Conservation (phyloP, 2,113 vertebrate species). For the Triplophysa siluroides region DNA sequence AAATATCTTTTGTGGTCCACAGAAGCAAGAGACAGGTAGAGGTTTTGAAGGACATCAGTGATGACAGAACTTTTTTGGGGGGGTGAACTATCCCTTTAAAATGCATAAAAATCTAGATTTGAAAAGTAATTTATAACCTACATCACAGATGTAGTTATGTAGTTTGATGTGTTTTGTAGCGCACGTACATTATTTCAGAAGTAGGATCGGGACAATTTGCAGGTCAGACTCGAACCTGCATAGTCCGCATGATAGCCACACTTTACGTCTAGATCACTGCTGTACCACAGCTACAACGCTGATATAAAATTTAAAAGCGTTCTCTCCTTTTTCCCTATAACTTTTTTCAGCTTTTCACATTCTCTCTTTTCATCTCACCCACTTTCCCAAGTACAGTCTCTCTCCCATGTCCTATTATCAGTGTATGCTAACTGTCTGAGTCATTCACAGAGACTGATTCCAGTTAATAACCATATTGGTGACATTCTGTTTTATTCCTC, state of each 20-base stretch:
- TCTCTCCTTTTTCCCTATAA: not conserved
- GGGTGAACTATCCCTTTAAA: too few relatives aligned
- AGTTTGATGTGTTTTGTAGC: too few relatives aligned
- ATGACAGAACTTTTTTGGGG: too few relatives aligned
- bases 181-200: too few relatives aligned
- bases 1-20: too few relatives aligned
- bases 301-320: not conserved
- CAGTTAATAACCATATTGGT: constrained; percentile 41
- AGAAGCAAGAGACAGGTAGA: too few relatives aligned
- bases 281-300: not conserved
- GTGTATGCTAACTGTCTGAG: constrained; percentile 30
- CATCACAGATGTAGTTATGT: too few relatives aligned
- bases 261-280: not conserved
- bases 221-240: not conserved
- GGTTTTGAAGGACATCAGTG: too few relatives aligned
- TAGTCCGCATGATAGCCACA: not conserved
- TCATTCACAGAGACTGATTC: constrained; percentile 35
- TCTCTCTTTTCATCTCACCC: not conserved
- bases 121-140: too few relatives aligned
- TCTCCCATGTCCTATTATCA: constrained; percentile 12
- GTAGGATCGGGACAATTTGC: too few relatives aligned
- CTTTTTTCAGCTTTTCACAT: not conserved
- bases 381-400: not conserved
- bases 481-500: constrained; percentile 40
- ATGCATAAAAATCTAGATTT: too few relatives aligned